Evolutionary conservation across 2,888 invertebrate genomes (phyloP).

Genomic region (Anorthoa munda): DNA sequence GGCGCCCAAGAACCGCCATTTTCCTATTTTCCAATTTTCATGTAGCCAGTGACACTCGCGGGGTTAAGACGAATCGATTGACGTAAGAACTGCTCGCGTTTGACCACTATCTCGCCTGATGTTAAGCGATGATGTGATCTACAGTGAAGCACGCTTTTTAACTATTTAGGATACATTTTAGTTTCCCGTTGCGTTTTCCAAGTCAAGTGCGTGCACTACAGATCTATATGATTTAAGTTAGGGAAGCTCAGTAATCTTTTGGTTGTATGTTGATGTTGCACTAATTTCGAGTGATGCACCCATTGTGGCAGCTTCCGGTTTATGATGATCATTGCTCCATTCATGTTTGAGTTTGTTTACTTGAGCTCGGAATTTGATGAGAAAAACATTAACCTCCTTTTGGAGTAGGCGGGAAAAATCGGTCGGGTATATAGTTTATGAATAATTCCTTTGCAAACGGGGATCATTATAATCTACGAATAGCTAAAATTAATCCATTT

Average conservation of each 20-base stretch:
- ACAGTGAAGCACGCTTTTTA: too few relatives aligned
- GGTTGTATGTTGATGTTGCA: slow-evolving; percentile 73
- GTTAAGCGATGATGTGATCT: too few relatives aligned
- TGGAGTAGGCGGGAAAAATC: too few relatives aligned
- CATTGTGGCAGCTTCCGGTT: slow-evolving; percentile 87
- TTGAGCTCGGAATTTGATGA: slow-evolving; percentile 14
- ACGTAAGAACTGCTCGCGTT: too few relatives aligned
- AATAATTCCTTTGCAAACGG: neutral
- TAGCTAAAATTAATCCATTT: neutral
- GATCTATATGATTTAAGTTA: slow-evolving; percentile 30
- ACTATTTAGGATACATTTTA: too few relatives aligned
- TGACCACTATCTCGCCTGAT: too few relatives aligned
- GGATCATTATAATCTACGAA: neutral
- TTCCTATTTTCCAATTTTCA: too few relatives aligned
- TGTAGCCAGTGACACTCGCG: too few relatives aligned
- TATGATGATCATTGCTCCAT: slow-evolving; percentile 69
- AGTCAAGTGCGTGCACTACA: slow-evolving; percentile 50
- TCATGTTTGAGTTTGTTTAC: slow-evolving; percentile 45
- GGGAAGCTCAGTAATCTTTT: slow-evolving; percentile 52
- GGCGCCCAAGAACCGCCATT: too few relatives aligned
- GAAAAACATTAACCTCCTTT: neutral
- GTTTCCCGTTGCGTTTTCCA: slow-evolving; percentile 24
- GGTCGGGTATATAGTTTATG: neutral
- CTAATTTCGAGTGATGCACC: slow-evolving; percentile 81
- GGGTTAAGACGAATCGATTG: too few relatives aligned